These are phyloP conservation scores for Lycocerus yunnanus DNA, from an alignment of 2,888 invertebrate genomes.

Conservation along the genomic window DNA sequence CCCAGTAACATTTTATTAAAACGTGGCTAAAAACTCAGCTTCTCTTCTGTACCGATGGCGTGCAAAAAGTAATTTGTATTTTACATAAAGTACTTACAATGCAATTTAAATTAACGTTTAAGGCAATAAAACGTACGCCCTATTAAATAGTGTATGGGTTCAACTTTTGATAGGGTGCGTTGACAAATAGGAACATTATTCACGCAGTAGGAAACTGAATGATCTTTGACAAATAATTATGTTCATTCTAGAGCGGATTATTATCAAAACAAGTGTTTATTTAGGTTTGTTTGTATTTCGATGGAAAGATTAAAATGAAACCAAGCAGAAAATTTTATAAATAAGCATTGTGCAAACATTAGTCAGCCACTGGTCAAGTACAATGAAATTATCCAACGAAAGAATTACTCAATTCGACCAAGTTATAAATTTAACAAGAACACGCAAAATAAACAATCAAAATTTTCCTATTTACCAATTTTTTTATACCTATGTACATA, in stretches of 20 bases:
- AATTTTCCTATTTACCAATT: not conserved
- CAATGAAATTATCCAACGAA: slow-evolving; percentile 49
- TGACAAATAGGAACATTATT: slow-evolving; percentile 44
- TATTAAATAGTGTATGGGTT: slow-evolving; percentile 26
- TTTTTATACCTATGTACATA: not conserved
- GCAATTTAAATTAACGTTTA: slow-evolving; percentile 48
- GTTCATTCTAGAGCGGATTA: slow-evolving; percentile 45
- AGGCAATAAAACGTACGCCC: slow-evolving; percentile 29
- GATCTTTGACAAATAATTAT: slow-evolving; percentile 53
- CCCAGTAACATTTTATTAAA: not conserved
- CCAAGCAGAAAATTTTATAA: slow-evolving; percentile 54
- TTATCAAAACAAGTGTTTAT: slow-evolving; percentile 53
- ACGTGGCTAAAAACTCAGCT: not conserved
- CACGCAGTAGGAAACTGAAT: slow-evolving; percentile 39
- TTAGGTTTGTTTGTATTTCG: slow-evolving; percentile 53
- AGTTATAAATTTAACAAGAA: slow-evolving; percentile 29
- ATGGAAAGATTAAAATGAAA: slow-evolving; percentile 56
- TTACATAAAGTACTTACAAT: slow-evolving; percentile 45
- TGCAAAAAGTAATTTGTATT: slow-evolving; percentile 49
- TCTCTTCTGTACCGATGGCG: slow-evolving; percentile 36
- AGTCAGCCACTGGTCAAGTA: slow-evolving; percentile 45
- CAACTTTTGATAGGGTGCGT: slow-evolving; percentile 33
- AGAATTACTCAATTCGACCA: slow-evolving; percentile 39
- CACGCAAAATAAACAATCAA: slow-evolving; percentile 3
- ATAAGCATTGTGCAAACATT: slow-evolving; percentile 43